Base-by-base conservation (phyloP, 2,113 vertebrate species). In the Leptodactylus fuscus region DNA sequence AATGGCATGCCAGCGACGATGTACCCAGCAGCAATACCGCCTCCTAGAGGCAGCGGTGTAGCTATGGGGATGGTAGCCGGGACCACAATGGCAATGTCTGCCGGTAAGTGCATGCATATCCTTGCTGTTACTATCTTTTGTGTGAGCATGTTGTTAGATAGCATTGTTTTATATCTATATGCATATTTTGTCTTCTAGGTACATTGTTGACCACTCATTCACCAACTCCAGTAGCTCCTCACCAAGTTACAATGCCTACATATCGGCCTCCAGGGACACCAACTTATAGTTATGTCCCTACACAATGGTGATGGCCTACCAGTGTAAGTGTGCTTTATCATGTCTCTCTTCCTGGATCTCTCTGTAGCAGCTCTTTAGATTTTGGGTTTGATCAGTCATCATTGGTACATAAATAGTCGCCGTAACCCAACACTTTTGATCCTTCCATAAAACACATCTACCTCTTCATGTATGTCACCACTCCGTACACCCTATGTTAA, bases 71-170 rank as follows among this genome's bases (percentile, higher is more conserved):
- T 99, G 97, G 97, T 99, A 87, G 97, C 97, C 78, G 98, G 98
- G 90, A 98, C 98, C 77, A 99, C 97, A 2, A 99, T 99, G 98
- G 97, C 98, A 89, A 99, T 99, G 98, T 99, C 98, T 82, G 97
- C 97, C 91, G 97, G 98, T 98, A 90, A 10, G 65, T 20, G 62
- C 83, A 94, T 67, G 0, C 24, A 20, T 6, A 7, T 48, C 9
- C 38, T 13, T 22, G 13, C 32, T 41, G 83, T 71, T 85, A 27
- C 41, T 44, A 44, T 9, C 4, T 44, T 48, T 48, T 48, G 12
- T 48, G 46, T 48, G 13, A 48, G n/a, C n/a, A n/a, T n/a, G n/a
- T n/a, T 48, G 46, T 48, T 48, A 9, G 22, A n/a, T 34, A 32
- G 60, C 3, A 60, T 3, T 27, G 8, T 60, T 1, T 7, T 65